A percentile compares a stretch with the other conserved stretches of the same genome.
Conservation (phyloP, 1,140 invertebrate species). For the Aphaenogaster floridana region DNA sequence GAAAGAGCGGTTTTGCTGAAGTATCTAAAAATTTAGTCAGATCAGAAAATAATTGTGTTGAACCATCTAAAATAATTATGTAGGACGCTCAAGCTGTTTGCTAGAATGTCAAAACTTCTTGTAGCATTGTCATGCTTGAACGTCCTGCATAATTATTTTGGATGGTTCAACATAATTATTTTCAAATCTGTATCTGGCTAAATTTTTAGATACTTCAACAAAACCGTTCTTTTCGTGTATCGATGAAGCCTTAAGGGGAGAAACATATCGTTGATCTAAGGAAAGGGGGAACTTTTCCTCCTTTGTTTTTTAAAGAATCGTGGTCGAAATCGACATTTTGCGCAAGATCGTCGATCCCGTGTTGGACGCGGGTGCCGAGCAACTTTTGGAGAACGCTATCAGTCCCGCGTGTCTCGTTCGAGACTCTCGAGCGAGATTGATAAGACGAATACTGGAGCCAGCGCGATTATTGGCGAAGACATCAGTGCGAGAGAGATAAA, state of each 20-base stretch:
- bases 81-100: too few species aligned
- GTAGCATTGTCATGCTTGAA: too few species aligned
- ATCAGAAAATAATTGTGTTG: too few species aligned
- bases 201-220: too few species aligned
- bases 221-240: not conserved
- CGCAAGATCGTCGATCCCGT: conserved; percentile 3
- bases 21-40: too few species aligned
- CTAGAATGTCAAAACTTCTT: too few species aligned
- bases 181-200: too few species aligned
- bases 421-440: conserved; percentile 20
- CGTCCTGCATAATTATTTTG: too few species aligned
- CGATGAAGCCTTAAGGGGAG: not conserved
- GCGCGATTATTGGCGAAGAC: not conserved
- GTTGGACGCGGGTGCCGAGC: not conserved
- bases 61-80: too few species aligned
- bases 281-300: too few species aligned
- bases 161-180: too few species aligned
- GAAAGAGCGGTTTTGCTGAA: too few species aligned
- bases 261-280: not conserved
- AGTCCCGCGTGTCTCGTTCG: not conserved
- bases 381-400: not conserved
- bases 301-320: not conserved
- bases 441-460: conserved; percentile 14
- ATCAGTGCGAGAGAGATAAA: conserved; percentile 2
- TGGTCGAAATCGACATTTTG: not conserved